Conservation (phyloP, 2,797 vertebrate genomes). For the Phoebastria nigripes region DNA sequence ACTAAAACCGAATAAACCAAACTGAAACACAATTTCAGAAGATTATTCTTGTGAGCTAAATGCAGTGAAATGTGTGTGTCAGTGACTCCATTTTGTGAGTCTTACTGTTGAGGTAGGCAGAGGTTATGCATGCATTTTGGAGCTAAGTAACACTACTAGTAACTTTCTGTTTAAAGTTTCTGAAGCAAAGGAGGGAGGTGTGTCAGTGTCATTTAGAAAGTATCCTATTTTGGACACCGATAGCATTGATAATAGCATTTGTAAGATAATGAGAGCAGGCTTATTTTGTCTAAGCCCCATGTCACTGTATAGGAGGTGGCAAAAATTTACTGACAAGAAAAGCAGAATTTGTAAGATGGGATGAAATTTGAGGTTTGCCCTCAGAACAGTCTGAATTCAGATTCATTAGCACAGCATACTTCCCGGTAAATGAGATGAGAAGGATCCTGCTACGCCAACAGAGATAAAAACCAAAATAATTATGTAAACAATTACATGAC, state of each 20-base stretch:
- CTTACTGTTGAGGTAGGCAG: not conserved
- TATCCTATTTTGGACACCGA: not conserved
- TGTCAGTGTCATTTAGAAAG: not conserved
- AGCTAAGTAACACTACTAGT: not conserved
- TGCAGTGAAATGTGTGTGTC: not conserved
- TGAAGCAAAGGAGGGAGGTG: not conserved
- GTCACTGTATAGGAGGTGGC: not conserved
- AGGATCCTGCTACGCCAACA: not conserved
- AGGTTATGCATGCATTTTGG: not conserved
- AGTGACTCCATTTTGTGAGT: conserved; percentile 24
- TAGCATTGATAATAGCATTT: not conserved
- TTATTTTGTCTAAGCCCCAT: not conserved
- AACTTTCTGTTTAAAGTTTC: not conserved
- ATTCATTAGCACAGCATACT: not conserved
- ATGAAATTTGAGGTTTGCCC: not conserved
- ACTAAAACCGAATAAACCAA: not conserved
- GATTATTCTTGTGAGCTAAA: not conserved
- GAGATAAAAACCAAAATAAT: not conserved
- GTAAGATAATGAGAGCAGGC: not conserved
- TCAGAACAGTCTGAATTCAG: not conserved
- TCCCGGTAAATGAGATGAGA: not conserved
- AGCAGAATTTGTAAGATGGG: not conserved
- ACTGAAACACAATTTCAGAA: not conserved
- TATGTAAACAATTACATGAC: not conserved
- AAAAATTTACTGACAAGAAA: not conserved